Percentiles rank a stretch among this genome's conserved stretches.
Evolutionary conservation across 2,797 vertebrate species (phyloP).

Genomic region (Scleropages formosus): DNA sequence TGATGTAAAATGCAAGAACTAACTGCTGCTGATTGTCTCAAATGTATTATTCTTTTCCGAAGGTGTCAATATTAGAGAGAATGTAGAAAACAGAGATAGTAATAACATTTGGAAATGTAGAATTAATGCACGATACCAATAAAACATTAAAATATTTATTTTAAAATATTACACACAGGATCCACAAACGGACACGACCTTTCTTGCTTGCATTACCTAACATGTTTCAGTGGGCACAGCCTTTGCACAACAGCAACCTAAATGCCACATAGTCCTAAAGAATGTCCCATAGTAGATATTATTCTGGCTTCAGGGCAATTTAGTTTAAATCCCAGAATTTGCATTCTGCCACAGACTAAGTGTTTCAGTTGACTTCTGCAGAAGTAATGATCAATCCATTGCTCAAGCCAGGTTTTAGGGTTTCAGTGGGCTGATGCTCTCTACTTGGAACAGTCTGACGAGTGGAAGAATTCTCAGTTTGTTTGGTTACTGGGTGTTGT

Average conservation of each 20-base stretch:
- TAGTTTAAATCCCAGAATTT: slow-evolving; percentile 16
- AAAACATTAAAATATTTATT: no score
- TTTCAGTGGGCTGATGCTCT: slow-evolving; percentile 1
- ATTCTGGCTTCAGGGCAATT: slow-evolving; percentile 12
- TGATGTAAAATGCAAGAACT: no score
- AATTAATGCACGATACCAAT: no score
- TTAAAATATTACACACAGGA: no score
- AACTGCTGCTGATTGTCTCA: no score
- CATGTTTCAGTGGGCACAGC: not conserved
- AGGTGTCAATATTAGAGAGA: no score
- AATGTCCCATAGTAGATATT: slow-evolving; percentile 15
- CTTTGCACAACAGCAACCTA: slow-evolving; percentile 24
- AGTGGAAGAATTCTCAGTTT: no score
- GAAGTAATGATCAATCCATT: slow-evolving; percentile 23
- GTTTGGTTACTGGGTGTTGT: not conserved
- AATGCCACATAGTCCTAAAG: slow-evolving; percentile 2
- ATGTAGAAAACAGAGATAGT: no score
- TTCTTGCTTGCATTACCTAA: not conserved
- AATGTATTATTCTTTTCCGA: no score
- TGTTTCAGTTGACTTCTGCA: not conserved
- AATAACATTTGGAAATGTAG: no score
- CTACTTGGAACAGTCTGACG: not conserved
- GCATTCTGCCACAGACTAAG: not conserved
- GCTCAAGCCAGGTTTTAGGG: not conserved
- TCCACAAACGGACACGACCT: not conserved